Base-by-base conservation (phyloP, 1,140 invertebrate genomes). In the Papilio glaucus region DNA sequence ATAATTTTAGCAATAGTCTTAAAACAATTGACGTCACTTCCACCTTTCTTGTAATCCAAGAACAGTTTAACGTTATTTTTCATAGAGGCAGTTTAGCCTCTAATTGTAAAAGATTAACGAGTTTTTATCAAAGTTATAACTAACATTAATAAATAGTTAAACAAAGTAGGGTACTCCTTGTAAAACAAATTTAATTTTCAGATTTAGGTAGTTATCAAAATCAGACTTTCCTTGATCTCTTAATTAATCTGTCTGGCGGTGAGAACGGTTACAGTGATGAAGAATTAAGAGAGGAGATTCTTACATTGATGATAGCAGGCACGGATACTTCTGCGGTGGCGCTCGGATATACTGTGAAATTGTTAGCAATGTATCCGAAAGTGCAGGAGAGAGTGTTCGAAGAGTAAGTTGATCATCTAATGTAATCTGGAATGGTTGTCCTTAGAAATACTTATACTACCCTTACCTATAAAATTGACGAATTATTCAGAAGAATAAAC, bases 311-410 rank as follows among this genome's bases (percentile, higher is more conserved):
- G 6, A 61, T 86, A 0, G 85, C 85, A 39, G 85, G 80, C 4
- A 87, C 81, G 0, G 86, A 88, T 60, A 87, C 86, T 4, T 85
- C 85, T 0, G 83, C 85, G 13, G 76, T 81, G 4, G 74, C 72
- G 10, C 74, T 76, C 5, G 76, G 81, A 2, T 84, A 78, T 45
- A 80, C 79, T 0, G 39, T 83, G 0, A 67, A 73, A 10, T 41
- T 87, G n/a, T 26, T 88, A 15, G 76, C 79, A 0, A 81, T 78
- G 49, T 81, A 87, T 74, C 84, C 79, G 1, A 74, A 85, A 67
- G 65, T 88, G 29, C 84, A 85, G 71, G 74, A 82, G 15, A 85
- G 75, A 67, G 72, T 82, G 24, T 79, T 77, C 57, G 41, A 79
- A 41, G 83, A 85, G 83, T 85, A 72, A 81, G 80, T 78, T 49